Evolutionary conservation across 2,113 vertebrate genomes (phyloP).

Genomic region (Emydocephalus ijimae): DNA sequence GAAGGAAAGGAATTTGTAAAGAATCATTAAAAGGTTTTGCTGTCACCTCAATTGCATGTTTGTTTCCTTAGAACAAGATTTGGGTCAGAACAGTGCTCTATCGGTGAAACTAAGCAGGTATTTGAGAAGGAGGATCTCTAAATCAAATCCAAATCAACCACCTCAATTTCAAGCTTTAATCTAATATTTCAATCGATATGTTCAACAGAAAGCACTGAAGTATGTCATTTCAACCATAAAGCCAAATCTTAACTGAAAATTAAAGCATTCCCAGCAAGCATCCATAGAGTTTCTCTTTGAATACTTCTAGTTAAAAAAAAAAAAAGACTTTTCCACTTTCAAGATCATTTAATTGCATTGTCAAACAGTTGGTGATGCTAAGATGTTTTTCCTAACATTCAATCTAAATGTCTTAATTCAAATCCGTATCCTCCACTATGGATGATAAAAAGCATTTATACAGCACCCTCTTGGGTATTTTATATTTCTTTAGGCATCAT

Average conservation of each 20-base stretch:
- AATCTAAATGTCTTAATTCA: background rate
- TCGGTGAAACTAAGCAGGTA: background rate
- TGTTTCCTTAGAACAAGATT: too few species aligned
- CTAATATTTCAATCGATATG: slow-evolving; percentile 19
- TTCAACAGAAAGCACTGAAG: slow-evolving; percentile 16
- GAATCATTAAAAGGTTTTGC: too few species aligned
- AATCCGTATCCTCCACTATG: background rate
- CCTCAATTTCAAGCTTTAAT: slow-evolving; percentile 29
- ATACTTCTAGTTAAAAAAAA: background rate
- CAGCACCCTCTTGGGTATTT: background rate
- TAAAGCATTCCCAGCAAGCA: background rate
- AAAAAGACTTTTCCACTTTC: background rate
- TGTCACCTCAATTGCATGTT: too few species aligned
- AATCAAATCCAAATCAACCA: background rate
- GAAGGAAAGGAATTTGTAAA: too few species aligned
- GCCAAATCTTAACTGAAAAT: background rate
- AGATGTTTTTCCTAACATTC: background rate
- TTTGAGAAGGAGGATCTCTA: background rate
- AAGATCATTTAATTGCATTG: background rate
- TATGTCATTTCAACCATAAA: slow-evolving; percentile 9
- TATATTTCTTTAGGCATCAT: slow-evolving; percentile 15
- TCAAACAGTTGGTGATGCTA: background rate
- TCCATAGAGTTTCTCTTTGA: background rate
- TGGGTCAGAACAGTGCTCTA: background rate
- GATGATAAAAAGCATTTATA: background rate